Evolutionary conservation across 2,888 invertebrate genomes (phyloP), one percentile per base, ranked within the genome.

Genomic region (Parnassius glacialis): DNA sequence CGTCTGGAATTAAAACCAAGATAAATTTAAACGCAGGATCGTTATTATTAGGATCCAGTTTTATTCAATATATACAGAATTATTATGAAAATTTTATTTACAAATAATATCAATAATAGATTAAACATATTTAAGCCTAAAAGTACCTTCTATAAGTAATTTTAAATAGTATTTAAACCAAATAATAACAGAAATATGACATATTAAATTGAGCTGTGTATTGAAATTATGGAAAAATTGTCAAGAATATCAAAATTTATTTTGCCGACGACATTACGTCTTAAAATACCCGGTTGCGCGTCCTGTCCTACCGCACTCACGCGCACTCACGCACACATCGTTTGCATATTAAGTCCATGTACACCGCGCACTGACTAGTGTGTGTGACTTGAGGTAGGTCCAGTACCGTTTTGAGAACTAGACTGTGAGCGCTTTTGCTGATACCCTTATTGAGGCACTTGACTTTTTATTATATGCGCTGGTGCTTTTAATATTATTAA

Each of bases 251-350:
- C 41, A 25, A 12, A 57, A 42, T 47, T 65, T 67, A 53, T 64
- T 68, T 43, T 84, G 80, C 81, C 61, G 65, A 54, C 85, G 54
- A 72, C 81, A 43, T 52, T 65, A 57, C 74, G 78, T 85, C 85
- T 88, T 80, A 75, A 87, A 88, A 89, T 89, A 88, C 81, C 75
- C 78, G 45, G 45, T 45, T 45, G 45, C 45, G 70, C 78, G 76
- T 78, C 75, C 74, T 74, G 77, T 69, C 58, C 57, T 61, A 66
- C 68, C 73, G 68, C 76, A 74, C 73, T 74, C 73, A 68, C 62
- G 70, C 69, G 68, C 71, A 67, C 69, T 66, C 74, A 67, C 67
- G 64, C 61, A 65, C 67, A 51, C 70, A 68, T 57, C 68, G 66
- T 34, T 34, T 34, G 7, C 34, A 34, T 34, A 34, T 34, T 34